Evolutionary conservation across 2,888 invertebrate species (phyloP).

Genomic region (Melieria picta): DNA sequence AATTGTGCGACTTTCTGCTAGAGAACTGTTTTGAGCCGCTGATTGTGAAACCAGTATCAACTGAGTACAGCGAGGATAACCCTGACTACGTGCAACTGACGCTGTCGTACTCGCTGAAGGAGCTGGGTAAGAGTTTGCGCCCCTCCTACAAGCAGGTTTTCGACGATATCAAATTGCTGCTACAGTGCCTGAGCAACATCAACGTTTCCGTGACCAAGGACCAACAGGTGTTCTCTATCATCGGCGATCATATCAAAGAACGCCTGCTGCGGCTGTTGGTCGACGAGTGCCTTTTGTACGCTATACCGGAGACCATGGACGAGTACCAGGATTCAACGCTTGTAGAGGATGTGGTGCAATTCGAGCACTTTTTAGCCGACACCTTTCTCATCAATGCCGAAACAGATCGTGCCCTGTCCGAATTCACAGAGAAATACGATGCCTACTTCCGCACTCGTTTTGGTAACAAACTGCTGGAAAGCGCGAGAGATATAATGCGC

Average conservation of each 20-base stretch:
- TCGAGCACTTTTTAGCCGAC: slow-evolving; percentile 73
- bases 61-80: slow-evolving; percentile 53
- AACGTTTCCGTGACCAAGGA: slow-evolving; percentile 57
- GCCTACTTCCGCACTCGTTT: slow-evolving; percentile 80
- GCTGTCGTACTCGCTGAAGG: slow-evolving; percentile 61
- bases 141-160: slow-evolving; percentile 63
- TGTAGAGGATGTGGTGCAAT: slow-evolving; percentile 72
- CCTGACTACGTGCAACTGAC: slow-evolving; percentile 51
- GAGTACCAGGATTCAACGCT: slow-evolving; percentile 76
- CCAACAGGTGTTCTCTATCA: slow-evolving; percentile 62
- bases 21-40: slow-evolving; percentile 63
- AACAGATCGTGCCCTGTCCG: slow-evolving; percentile 70
- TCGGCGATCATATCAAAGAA: slow-evolving; percentile 69
- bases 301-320: slow-evolving; percentile 79
- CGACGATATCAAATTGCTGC: slow-evolving; percentile 52
- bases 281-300: slow-evolving; percentile 77
- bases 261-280: slow-evolving; percentile 75
- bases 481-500: slow-evolving; percentile 78
- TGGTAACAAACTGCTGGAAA: slow-evolving; percentile 75
- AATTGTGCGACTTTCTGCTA: slow-evolving; percentile 60
- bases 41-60: slow-evolving; percentile 60
- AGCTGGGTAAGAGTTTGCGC: slow-evolving; percentile 50
- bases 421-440: slow-evolving; percentile 80
- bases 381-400: slow-evolving; percentile 69
- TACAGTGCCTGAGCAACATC: slow-evolving; percentile 57